Percentiles rank a stretch among this genome's conserved stretches.
These are phyloP conservation scores for Coregonus sp. DNA, from an alignment of 2,797 vertebrate genomes.

Conservation along the genomic window DNA sequence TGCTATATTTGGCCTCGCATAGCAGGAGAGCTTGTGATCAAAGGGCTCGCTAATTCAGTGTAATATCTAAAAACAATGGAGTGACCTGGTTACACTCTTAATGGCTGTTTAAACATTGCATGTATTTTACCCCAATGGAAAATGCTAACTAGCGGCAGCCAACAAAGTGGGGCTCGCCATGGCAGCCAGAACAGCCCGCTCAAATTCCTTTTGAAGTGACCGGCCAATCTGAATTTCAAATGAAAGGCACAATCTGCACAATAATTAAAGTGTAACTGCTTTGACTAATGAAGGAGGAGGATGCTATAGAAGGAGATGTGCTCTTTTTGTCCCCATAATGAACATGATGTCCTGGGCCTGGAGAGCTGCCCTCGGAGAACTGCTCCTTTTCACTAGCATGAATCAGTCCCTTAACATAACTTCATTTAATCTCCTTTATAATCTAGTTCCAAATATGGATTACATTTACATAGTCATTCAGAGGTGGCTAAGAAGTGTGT, in stretches of 20 bases:
- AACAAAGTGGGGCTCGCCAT: conserved; percentile 82
- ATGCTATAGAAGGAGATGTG: conserved; percentile 74
- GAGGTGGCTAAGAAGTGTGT: conserved; percentile 26
- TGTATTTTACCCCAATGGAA: conserved; percentile 86
- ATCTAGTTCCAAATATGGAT: conserved; percentile 48
- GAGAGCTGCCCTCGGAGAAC: conserved; percentile 60
- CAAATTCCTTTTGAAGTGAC: conserved; percentile 94
- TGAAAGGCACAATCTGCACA: conserved; percentile 89
- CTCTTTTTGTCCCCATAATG: conserved; percentile 75
- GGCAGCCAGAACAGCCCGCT: conserved; percentile 78
- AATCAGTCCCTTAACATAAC: conserved; percentile 70
- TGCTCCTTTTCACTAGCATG: conserved; percentile 59
- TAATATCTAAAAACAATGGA: conserved; percentile 79
- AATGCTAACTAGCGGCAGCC: conserved; percentile 90
- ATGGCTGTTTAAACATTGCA: conserved; percentile 81
- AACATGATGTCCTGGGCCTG: conserved; percentile 70
- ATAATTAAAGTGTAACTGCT: conserved; percentile 85
- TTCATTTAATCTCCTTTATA: conserved; percentile 68
- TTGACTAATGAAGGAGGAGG: conserved; percentile 81
- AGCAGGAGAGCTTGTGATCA: conserved; percentile 80
- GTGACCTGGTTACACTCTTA: conserved; percentile 76
- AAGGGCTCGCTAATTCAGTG: conserved; percentile 78
- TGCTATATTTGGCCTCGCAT: conserved; percentile 76
- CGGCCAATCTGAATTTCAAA: conserved; percentile 96
- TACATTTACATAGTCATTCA: conserved; percentile 59